Percentiles rank a stretch among this genome's conserved stretches.
phyloP scores from a whole-genome alignment of 1,140 invertebrate genomes.

The Sycophaga agraensis region DNA sequence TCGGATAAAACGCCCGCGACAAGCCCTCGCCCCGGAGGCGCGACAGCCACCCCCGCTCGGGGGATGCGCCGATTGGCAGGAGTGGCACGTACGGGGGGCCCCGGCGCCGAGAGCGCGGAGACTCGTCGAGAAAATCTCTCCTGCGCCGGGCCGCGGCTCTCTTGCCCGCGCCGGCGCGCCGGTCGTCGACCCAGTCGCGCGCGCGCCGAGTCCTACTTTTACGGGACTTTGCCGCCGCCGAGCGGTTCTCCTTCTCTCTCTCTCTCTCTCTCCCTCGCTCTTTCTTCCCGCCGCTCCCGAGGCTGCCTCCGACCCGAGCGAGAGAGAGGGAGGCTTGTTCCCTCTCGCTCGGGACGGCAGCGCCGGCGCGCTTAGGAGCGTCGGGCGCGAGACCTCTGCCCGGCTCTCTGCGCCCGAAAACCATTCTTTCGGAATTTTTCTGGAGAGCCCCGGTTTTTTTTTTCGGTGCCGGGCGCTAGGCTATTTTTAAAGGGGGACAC shows the following conservation, averaged over 20 bases:
- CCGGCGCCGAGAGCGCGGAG: too few relatives aligned
- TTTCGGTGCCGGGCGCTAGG: background rate
- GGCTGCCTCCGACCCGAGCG: background rate
- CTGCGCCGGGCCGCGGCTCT: too few relatives aligned
- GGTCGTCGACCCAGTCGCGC: slow-evolving; percentile 38
- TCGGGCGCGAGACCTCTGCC: too few relatives aligned
- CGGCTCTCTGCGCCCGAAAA: slow-evolving; percentile 7
- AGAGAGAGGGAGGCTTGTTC: too few relatives aligned
- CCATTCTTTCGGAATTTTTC: slow-evolving; percentile 18
- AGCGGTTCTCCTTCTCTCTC: slow-evolving; percentile 21
- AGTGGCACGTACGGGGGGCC: too few relatives aligned
- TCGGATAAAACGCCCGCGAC: too few relatives aligned
- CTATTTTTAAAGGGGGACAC: background rate
- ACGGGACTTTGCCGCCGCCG: slow-evolving; percentile 20
- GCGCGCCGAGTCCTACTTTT: slow-evolving; percentile 42
- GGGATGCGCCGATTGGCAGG: too few relatives aligned
- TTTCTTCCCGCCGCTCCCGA: background rate
- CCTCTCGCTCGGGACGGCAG: too few relatives aligned
- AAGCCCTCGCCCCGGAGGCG: too few relatives aligned
- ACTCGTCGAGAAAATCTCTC: too few relatives aligned
- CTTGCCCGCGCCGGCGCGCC: background rate
- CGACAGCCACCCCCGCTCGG: too few relatives aligned
- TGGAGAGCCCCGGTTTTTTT: background rate
- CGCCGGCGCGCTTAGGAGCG: too few relatives aligned
- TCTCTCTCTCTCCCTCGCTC: background rate